Evolutionary conservation across 2,113 vertebrate species (phyloP), one percentile per base, ranked within the genome.

Genomic region (Salvelinus alpinus): DNA sequence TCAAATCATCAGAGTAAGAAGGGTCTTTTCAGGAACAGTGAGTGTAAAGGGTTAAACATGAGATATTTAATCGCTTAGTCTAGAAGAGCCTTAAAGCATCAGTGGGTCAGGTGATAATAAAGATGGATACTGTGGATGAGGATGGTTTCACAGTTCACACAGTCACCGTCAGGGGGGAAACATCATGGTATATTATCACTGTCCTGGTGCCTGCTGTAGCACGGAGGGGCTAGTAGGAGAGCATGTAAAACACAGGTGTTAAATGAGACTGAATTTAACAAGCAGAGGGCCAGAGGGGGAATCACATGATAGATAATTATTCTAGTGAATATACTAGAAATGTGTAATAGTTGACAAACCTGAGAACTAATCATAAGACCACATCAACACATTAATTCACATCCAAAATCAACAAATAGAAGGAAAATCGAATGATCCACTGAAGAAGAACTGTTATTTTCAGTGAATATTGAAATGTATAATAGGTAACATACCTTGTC

Each of bases 21-120:
- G 68, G 75, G 88, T 85, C 79, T 69, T 74, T 90, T 92, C 93
- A 94, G 94, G 82, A 76, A 85, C 76, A 87, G 82, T 7, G 66
- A 68, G 85, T 4, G 64, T 86, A 93, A 92, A 84, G 91, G 85
- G 94, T 96, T 95, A 95, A 92, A 90, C 85, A 89, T 88, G 92
- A 94, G 92, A 90, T 85, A 89, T 88, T 92, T 90, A 88, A 91
- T 94, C 93, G 90, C 89, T 91, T 89, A 93, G 91, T 82, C 89
- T 88, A 74, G 79, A 77, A 82, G 79, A 85, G 74, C 81, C 88
- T 82, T 83, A 78, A 82, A 88, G 85, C 86, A 90, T 79, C 90
- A 84, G 87, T 80, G 84, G 88, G 76, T 94, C 94, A 94, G 94
- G 93, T 95, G 93, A 93, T 89, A 92, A 94, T 86, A 85, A 44